These are phyloP conservation scores for Caenorhabditis panamensis DNA, from an alignment of 2,888 invertebrate species.

Conservation along the genomic window DNA sequence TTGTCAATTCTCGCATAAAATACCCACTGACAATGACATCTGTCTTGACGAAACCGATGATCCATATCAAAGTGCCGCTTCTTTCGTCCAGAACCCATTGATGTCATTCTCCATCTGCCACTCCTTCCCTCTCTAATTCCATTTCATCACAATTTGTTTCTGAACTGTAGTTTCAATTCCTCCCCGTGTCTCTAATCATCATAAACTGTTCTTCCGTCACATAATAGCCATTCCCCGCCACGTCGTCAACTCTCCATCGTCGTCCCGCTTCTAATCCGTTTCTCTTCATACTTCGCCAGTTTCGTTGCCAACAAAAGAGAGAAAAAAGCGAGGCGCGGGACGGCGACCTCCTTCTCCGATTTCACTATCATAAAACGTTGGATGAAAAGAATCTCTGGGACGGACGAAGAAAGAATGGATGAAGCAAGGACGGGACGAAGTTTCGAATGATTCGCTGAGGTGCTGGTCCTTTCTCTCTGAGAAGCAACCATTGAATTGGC, in stretches of 20 bases:
- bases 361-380: constrained; percentile 47
- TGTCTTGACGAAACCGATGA: constrained; percentile 40
- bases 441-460: constrained; percentile 32
- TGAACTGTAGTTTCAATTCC: neutral
- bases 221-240: too few relatives aligned
- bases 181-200: neutral
- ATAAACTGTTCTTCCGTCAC: neutral
- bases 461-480: constrained; percentile 1
- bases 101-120: constrained; percentile 26
- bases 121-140: constrained; percentile 14
- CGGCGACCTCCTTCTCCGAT: constrained; percentile 34
- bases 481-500: constrained; percentile 16
- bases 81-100: constrained; percentile 20
- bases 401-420: too few relatives aligned
- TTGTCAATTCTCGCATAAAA: too few relatives aligned
- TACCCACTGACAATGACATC: constrained; percentile 18
- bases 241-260: too few relatives aligned
- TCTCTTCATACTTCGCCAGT: neutral
- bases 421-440: too few relatives aligned
- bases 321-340: constrained; percentile 2
- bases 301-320: neutral
- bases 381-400: neutral
- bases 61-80: constrained; percentile 33
- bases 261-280: constrained; percentile 8
- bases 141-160: constrained; percentile 7